A percentile compares a stretch with the other conserved stretches of the same genome.
Evolutionary conservation across 2,113 vertebrate genomes (phyloP).

Genomic region (Pseudopipra pipra): DNA sequence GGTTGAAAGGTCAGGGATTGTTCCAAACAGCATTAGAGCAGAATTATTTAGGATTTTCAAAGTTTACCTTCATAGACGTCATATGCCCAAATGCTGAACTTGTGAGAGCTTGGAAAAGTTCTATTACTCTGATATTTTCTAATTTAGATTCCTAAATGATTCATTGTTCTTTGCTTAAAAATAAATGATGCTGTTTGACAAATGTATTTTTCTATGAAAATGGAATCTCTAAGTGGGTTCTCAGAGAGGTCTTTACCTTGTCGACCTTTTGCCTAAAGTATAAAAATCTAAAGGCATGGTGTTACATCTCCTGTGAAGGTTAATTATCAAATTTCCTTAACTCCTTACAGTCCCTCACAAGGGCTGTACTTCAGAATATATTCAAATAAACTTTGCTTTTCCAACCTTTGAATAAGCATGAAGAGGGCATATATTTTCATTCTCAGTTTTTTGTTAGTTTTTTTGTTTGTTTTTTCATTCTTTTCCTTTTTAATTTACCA

Average conservation of each 20-base stretch:
- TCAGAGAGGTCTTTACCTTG: background rate
- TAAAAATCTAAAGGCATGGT: background rate
- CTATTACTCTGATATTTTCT: background rate
- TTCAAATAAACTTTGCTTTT: background rate
- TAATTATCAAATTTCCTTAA: background rate
- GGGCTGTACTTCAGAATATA: background rate
- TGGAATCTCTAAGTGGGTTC: background rate
- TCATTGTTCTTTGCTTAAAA: background rate
- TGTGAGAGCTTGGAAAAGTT: background rate
- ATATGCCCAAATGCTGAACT: background rate
- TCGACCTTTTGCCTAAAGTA: background rate
- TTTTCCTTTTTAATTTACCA: background rate
- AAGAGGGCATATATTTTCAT: background rate
- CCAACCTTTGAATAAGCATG: background rate
- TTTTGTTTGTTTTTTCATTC: background rate
- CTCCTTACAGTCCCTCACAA: background rate
- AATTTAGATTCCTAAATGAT: background rate
- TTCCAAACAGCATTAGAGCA: background rate
- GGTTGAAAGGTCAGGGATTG: background rate
- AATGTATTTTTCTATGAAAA: background rate
- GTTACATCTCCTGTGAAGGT: background rate
- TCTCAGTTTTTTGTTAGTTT: accelerated
- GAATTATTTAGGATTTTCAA: background rate
- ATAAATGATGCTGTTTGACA: background rate
- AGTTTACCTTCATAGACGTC: background rate